phyloP scores from a whole-genome alignment of 1,140 invertebrate species.

The Centruroides vittatus region DNA sequence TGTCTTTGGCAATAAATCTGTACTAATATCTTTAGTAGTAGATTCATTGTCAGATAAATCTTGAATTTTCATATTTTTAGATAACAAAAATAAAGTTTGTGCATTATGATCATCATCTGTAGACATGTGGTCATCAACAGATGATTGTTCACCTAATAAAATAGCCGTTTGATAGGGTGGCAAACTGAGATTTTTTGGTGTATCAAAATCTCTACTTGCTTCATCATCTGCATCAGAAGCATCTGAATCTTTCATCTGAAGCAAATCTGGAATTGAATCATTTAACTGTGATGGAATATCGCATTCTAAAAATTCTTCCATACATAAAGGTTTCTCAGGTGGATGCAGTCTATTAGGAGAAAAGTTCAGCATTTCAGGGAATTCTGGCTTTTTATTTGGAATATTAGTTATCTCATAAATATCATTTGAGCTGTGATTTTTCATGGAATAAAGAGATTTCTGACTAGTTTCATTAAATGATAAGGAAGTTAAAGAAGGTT shows the following conservation, averaged over 20 bases:
- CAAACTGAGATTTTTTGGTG: slow-evolving; percentile 25
- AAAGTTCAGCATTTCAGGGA: neutral
- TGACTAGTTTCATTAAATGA: no score
- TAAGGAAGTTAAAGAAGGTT: no score
- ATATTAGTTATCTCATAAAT: neutral
- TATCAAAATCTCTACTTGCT: slow-evolving; percentile 57
- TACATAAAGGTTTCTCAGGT: neutral
- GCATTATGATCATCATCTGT: no score
- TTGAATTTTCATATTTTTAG: no score
- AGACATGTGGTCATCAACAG: neutral
- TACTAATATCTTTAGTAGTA: no score
- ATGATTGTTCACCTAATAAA: neutral
- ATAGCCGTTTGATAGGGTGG: slow-evolving; percentile 5
- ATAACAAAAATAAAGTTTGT: no score
- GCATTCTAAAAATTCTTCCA: no score
- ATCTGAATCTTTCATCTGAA: slow-evolving; percentile 36
- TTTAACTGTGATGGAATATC: slow-evolving; percentile 2
- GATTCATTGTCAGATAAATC: no score
- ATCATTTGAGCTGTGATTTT: no score
- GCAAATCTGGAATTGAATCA: slow-evolving; percentile 14
- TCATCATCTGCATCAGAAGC: slow-evolving; percentile 74
- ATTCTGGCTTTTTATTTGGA: neutral
- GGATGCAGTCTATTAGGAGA: neutral
- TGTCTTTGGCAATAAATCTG: no score
- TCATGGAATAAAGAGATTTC: no score